Conservation (phyloP, 2,888 invertebrate species). For the Furcula furcula region DNA sequence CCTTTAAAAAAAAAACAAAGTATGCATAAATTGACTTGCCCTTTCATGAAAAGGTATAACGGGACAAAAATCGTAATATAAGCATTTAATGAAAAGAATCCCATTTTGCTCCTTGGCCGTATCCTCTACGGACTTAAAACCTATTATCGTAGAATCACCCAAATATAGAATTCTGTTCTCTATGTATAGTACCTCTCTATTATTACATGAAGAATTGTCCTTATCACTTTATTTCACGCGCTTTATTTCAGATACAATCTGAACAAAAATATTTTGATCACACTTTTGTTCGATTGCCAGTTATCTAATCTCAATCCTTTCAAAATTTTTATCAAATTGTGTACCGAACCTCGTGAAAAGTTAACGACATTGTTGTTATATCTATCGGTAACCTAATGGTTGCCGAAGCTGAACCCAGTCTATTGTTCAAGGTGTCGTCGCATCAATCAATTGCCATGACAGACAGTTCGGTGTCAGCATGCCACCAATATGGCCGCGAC, state of each 20-base stretch:
- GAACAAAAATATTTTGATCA: conserved; percentile 8
- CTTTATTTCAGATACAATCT: background rate
- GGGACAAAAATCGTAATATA: too few species aligned
- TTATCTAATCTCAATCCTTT: conserved; percentile 24
- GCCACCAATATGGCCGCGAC: conserved; percentile 31
- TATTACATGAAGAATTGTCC: too few species aligned
- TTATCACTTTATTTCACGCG: background rate
- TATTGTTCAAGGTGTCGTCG: conserved; percentile 36
- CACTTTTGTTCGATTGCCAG: conserved; percentile 10
- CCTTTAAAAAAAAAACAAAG: too few species aligned
- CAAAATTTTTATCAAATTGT: conserved; percentile 6
- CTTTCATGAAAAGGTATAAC: too few species aligned
- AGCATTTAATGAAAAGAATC: too few species aligned
- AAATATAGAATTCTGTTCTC: too few species aligned
- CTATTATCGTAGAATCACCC: too few species aligned
- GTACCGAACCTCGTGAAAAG: conserved; percentile 10
- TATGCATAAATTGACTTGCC: too few species aligned
- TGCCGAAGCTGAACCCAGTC: conserved; percentile 21
- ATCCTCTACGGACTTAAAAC: too few species aligned
- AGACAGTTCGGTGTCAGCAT: conserved; percentile 39
- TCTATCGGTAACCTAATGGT: conserved; percentile 14
- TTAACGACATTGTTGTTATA: conserved; percentile 6
- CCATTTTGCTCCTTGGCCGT: too few species aligned
- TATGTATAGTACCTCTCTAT: too few species aligned
- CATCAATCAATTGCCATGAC: conserved; percentile 47